Percentiles rank a stretch among this genome's conserved stretches.
Conservation (phyloP, 1,140 invertebrate species). For the Scaptomyza hsui region DNA sequence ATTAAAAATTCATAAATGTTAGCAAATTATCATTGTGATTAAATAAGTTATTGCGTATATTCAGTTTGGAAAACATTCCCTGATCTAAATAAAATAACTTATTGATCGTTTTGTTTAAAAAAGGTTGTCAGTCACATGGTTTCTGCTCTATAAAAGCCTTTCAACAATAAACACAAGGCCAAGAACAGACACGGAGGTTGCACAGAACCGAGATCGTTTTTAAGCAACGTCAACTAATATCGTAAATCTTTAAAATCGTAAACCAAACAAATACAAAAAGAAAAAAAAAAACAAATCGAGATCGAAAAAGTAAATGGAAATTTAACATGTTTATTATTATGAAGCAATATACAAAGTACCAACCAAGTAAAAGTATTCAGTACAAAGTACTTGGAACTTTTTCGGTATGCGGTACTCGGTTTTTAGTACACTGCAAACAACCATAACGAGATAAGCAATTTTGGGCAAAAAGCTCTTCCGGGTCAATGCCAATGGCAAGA, state of each 20-base stretch:
- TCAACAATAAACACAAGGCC: conserved; percentile 32
- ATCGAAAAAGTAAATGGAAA: conserved; percentile 51
- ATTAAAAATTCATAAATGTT: conserved; percentile 41
- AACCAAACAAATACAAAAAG: conserved; percentile 65
- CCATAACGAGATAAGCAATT: conserved; percentile 61
- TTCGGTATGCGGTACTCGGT: neutral
- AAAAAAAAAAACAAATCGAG: conserved; percentile 17
- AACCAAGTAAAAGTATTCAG: conserved; percentile 10
- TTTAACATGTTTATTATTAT: conserved; percentile 67
- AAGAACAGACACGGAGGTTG: conserved; percentile 12
- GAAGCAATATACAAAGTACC: conserved; percentile 50
- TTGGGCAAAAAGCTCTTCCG: conserved; percentile 53
- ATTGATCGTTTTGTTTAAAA: conserved; percentile 18
- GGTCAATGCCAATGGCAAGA: conserved; percentile 56
- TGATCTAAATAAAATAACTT: conserved; percentile 20
- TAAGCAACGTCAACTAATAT: conserved; percentile 45
- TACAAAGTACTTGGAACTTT: too few species aligned
- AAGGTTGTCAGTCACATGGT: conserved; percentile 16
- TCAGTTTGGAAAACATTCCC: neutral
- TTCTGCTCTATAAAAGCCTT: neutral
- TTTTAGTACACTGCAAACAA: conserved; percentile 15
- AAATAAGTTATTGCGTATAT: conserved; percentile 20
- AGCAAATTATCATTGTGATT: too few species aligned
- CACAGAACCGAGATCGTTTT: conserved; percentile 14
- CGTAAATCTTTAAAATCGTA: conserved; percentile 78